phyloP scores from a whole-genome alignment of 1,140 invertebrate species.

The Phymorhynchus buccinoides region DNA sequence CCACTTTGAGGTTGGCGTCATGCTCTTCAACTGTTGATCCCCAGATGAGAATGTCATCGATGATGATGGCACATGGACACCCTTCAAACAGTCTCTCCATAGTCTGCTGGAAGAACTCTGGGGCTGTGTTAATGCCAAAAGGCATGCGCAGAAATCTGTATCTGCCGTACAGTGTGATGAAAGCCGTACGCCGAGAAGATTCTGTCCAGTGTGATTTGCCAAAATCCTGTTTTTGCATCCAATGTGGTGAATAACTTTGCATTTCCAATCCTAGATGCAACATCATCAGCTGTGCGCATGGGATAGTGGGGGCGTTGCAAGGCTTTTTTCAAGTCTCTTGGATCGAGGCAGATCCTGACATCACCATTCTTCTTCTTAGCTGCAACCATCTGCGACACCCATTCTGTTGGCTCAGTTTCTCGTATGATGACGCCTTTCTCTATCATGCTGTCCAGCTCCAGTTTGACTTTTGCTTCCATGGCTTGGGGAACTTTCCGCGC shows the following conservation, averaged over 20 bases:
- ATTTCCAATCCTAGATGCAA: not conserved
- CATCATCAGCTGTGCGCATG: no score
- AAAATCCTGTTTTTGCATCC: not conserved
- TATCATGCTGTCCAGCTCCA: no score
- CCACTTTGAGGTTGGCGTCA: not conserved
- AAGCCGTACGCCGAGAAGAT: not conserved
- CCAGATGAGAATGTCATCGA: not conserved
- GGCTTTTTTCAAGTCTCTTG: no score
- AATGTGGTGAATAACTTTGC: not conserved
- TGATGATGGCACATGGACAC: not conserved
- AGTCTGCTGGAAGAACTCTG: not conserved
- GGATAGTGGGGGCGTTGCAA: no score
- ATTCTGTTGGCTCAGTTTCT: no score
- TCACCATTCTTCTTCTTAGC: no score
- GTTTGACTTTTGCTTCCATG: no score
- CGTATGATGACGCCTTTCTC: no score
- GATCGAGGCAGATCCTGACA: no score
- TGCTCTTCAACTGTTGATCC: not conserved
- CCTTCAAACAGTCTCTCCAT: constrained; percentile 5
- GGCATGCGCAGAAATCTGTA: constrained; percentile 9
- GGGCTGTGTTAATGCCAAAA: constrained; percentile 5
- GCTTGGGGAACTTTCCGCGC: no score
- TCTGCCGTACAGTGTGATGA: no score
- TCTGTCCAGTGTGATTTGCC: not conserved
- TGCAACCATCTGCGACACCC: no score